Conservation (phyloP, 2,113 vertebrate genomes). For the Tretioscincus oriximinensis region DNA sequence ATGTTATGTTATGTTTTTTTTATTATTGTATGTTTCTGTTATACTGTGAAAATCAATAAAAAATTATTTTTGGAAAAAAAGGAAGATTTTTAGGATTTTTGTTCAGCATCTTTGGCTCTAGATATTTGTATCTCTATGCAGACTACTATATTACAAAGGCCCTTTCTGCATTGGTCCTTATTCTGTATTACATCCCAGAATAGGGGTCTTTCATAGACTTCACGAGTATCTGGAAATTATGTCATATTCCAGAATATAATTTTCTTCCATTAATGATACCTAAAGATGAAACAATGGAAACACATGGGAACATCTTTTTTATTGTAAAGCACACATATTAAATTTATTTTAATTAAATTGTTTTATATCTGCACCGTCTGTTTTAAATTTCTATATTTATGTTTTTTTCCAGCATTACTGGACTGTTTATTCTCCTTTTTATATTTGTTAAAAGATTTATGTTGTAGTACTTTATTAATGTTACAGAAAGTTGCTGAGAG, state of each 20-base stretch:
- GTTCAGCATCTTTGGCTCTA: background rate
- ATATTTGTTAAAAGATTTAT: conserved; percentile 19
- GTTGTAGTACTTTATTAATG: background rate
- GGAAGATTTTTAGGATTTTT: background rate
- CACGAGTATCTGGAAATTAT: background rate
- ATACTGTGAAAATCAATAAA: too few species aligned
- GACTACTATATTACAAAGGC: background rate
- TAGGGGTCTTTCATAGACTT: background rate
- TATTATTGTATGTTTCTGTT: too few species aligned
- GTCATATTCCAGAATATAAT: too few species aligned
- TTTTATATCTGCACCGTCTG: background rate
- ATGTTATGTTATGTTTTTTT: too few species aligned
- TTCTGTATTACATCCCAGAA: too few species aligned
- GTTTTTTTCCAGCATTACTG: background rate
- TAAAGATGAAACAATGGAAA: too few species aligned
- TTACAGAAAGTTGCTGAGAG: background rate
- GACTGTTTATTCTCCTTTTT: conserved; percentile 9
- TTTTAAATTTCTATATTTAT: background rate
- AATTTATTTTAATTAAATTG: background rate
- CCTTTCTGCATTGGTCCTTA: too few species aligned
- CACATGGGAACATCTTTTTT: too few species aligned
- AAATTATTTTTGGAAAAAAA: too few species aligned
- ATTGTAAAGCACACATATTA: too few species aligned
- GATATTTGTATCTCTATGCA: background rate
- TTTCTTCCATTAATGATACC: too few species aligned